These are phyloP conservation scores for Mylabris phalerata DNA, from an alignment of 1,140 invertebrate species.

Conservation along the genomic window DNA sequence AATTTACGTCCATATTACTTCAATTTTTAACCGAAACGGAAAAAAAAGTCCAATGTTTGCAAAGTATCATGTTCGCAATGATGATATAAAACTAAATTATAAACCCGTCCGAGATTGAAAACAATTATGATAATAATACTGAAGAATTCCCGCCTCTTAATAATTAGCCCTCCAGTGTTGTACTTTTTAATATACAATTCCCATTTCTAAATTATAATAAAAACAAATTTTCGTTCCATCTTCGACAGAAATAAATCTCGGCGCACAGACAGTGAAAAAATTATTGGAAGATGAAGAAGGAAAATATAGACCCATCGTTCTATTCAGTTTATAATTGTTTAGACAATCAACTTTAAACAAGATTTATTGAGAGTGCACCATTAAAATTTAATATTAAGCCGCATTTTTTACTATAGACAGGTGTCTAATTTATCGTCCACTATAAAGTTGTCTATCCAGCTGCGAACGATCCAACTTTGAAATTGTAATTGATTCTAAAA, in stretches of 20 bases:
- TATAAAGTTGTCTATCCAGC: slow-evolving; percentile 17
- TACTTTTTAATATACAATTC: background rate
- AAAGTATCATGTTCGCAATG: slow-evolving; percentile 14
- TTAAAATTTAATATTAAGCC: slow-evolving; percentile 15
- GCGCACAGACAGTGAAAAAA: too few relatives aligned
- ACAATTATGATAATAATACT: slow-evolving; percentile 15
- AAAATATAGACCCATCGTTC: slow-evolving; percentile 7
- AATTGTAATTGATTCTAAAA: slow-evolving; percentile 16
- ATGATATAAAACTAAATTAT: slow-evolving; percentile 14
- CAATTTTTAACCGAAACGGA: background rate
- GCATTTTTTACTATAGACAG: slow-evolving; percentile 11
- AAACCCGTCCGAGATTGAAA: slow-evolving; percentile 11
- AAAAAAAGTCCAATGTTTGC: slow-evolving; percentile 10
- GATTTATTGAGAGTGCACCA: slow-evolving; percentile 14
- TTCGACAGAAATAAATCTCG: too few relatives aligned
- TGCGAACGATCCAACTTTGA: slow-evolving; percentile 2
- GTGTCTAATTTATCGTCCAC: slow-evolving; percentile 10
- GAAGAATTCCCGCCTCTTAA: slow-evolving; percentile 9
- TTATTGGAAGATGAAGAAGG: too few relatives aligned
- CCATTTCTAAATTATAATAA: background rate
- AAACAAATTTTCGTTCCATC: too few relatives aligned
- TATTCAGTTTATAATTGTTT: slow-evolving; percentile 9
- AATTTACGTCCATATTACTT: slow-evolving; percentile 1
- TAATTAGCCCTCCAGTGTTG: slow-evolving; percentile 13
- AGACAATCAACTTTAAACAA: slow-evolving; percentile 3